Percentiles rank a stretch among this genome's conserved stretches.
phyloP scores from a whole-genome alignment of 1,140 invertebrate genomes.

The Cydia splendana region DNA sequence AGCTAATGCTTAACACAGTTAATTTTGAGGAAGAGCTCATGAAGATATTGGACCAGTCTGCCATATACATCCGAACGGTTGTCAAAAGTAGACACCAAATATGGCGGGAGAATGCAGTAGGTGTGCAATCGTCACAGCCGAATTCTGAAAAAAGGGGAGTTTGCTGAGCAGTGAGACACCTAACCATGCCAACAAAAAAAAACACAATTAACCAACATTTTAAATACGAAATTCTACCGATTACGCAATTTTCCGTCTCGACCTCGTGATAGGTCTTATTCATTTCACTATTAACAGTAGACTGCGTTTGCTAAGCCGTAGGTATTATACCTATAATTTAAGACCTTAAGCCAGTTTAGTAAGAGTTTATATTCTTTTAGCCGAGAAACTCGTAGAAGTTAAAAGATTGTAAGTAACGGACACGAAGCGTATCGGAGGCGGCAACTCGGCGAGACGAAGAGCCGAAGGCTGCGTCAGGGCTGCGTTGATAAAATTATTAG shows the following conservation, averaged over 20 bases:
- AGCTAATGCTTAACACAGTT: no score
- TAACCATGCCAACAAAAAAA: background rate
- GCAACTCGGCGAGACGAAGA: background rate
- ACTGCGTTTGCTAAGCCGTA: background rate
- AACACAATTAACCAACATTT: background rate
- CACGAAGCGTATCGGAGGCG: background rate
- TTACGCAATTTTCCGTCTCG: background rate
- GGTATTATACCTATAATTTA: background rate
- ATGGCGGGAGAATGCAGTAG: no score
- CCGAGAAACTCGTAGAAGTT: background rate
- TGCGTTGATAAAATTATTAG: constrained; percentile 23
- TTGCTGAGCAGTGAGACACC: background rate
- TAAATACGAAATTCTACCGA: background rate
- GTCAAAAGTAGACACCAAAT: no score
- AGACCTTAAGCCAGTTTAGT: background rate
- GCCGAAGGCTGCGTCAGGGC: constrained; percentile 26
- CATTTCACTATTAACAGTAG: background rate
- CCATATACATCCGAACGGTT: no score
- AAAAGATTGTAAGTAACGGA: background rate
- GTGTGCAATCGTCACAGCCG: no score
- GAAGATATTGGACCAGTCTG: no score
- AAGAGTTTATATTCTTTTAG: background rate
- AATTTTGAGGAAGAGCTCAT: no score
- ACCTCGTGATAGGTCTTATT: constrained; percentile 3
- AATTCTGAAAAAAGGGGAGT: no score